phyloP scores from a whole-genome alignment of 2,888 invertebrate species.

The Agapetus fuscipes region DNA sequence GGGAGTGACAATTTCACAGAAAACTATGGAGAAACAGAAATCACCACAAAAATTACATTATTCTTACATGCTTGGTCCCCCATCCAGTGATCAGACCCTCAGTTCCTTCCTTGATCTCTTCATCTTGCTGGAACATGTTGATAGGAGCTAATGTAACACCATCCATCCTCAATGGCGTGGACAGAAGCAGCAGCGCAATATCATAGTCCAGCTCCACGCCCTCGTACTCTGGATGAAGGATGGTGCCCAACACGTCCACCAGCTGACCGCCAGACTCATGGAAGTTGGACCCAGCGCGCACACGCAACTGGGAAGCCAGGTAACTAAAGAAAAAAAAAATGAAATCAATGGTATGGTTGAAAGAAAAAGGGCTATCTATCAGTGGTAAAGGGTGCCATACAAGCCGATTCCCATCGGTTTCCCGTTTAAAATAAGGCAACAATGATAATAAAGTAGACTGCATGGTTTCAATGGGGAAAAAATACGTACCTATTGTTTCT shows the following conservation, averaged over 20 bases:
- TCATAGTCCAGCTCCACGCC: neutral
- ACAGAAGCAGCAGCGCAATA: neutral
- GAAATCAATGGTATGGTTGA: no score
- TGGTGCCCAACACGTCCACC: neutral
- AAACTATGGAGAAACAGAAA: no score
- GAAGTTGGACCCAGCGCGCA: neutral
- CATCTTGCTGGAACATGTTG: neutral
- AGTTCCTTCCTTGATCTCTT: constrained; percentile 24
- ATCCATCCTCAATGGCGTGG: neutral
- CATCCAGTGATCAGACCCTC: constrained; percentile 39
- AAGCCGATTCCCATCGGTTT: no score
- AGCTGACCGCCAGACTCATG: neutral
- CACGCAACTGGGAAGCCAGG: neutral
- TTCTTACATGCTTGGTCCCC: constrained; percentile 30
- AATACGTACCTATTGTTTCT: no score
- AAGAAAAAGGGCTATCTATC: no score
- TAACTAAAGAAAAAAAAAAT: neutral
- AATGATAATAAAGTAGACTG: no score
- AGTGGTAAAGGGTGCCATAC: no score
- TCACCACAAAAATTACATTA: no score
- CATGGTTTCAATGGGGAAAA: no score
- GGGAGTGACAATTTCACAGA: no score
- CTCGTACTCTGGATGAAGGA: neutral
- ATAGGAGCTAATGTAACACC: neutral
- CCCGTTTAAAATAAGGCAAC: no score